Conservation (phyloP, 2,888 invertebrate genomes). For the Drosophila birchii region DNA sequence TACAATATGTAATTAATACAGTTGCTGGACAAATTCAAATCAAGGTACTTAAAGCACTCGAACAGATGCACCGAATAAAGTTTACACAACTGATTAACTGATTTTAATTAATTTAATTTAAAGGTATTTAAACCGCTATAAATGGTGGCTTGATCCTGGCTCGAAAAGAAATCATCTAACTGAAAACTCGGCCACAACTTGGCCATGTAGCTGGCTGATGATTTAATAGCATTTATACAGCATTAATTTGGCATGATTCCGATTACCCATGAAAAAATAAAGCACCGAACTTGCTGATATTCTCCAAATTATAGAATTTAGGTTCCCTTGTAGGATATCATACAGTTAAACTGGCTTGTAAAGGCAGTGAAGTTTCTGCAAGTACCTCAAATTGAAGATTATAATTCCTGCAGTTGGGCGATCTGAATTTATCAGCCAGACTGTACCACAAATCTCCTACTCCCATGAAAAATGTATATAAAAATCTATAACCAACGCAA, state of each 20-base stretch:
- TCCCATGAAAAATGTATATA: not conserved
- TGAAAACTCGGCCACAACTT: slow-evolving; percentile 50
- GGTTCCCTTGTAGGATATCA: slow-evolving; percentile 14
- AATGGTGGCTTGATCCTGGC: slow-evolving; percentile 17
- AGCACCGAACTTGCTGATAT: slow-evolving; percentile 13
- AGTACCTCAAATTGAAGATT: slow-evolving; percentile 10
- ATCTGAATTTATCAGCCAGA: slow-evolving; percentile 22
- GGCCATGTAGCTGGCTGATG: slow-evolving; percentile 36
- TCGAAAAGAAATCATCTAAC: slow-evolving; percentile 27
- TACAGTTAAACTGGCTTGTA: slow-evolving; percentile 22
- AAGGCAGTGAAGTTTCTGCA: slow-evolving; percentile 30
- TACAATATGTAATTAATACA: slow-evolving; percentile 65
- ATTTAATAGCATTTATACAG: slow-evolving; percentile 30
- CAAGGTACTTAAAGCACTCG: slow-evolving; percentile 25
- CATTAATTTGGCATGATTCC: slow-evolving; percentile 28
- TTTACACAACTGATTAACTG: slow-evolving; percentile 30
- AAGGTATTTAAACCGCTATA: slow-evolving; percentile 31
- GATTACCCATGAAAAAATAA: slow-evolving; percentile 16
- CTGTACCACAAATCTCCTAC: not conserved
- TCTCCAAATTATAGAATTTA: slow-evolving; percentile 6
- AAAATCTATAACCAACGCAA: not conserved
- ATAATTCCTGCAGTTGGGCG: not conserved
- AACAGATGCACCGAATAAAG: slow-evolving; percentile 62
- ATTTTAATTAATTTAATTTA: not conserved
- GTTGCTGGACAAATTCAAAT: slow-evolving; percentile 43